These are phyloP conservation scores for Eledona agricola DNA, from an alignment of 2,888 invertebrate genomes.

Conservation along the genomic window DNA sequence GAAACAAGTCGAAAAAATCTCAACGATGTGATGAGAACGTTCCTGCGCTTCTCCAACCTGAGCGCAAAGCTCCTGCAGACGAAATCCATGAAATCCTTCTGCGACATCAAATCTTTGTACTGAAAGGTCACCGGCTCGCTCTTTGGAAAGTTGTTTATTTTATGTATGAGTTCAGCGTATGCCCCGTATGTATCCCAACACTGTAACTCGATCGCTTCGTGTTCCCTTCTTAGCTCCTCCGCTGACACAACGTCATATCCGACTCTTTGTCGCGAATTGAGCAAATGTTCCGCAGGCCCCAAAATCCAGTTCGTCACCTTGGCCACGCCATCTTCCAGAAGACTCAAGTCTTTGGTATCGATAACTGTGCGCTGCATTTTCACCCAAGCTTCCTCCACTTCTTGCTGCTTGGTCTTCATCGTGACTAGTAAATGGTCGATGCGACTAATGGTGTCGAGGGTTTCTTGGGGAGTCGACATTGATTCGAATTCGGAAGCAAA, in stretches of 20 bases:
- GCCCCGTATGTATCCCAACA: constrained; percentile 82
- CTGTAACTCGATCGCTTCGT: constrained; percentile 78
- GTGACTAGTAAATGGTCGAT: constrained; percentile 68
- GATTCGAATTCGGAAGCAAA: constrained; percentile 59
- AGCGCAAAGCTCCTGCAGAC: constrained; percentile 81
- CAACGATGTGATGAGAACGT: constrained; percentile 77
- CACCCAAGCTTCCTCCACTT: constrained; percentile 69
- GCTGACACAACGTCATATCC: constrained; percentile 78
- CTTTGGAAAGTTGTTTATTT: constrained; percentile 70
- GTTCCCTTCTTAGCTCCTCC: constrained; percentile 75
- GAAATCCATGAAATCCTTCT: constrained; percentile 84
- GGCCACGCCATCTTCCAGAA: constrained; percentile 71
- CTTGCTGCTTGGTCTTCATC: constrained; percentile 69
- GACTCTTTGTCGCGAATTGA: constrained; percentile 75
- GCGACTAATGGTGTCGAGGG: constrained; percentile 68
- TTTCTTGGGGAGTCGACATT: constrained; percentile 68
- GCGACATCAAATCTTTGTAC: constrained; percentile 73
- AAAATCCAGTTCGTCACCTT: constrained; percentile 81
- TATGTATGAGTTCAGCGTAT: constrained; percentile 79
- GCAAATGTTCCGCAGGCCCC: constrained; percentile 77
- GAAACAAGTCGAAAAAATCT: constrained; percentile 79
- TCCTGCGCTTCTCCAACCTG: constrained; percentile 76
- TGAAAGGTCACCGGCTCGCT: constrained; percentile 58
- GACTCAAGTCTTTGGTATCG: constrained; percentile 69
- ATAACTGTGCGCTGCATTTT: constrained; percentile 68